phyloP scores from a whole-genome alignment of 2,113 vertebrate genomes.

The Chloropsis hardwickii region DNA sequence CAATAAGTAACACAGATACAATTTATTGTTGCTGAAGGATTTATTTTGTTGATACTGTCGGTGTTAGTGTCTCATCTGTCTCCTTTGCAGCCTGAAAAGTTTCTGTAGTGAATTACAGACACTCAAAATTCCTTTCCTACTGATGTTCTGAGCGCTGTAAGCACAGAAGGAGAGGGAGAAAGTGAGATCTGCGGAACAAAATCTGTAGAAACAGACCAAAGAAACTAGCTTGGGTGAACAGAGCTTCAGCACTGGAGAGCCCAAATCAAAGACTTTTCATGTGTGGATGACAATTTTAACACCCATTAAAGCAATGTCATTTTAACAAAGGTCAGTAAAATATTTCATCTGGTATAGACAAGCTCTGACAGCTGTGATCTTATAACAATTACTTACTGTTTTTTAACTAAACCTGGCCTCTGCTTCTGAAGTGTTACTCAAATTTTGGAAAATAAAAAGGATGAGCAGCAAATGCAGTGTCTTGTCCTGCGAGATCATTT shows the following conservation, averaged over 20 bases:
- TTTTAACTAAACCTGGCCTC: background rate
- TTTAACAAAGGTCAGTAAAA: background rate
- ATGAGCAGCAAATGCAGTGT: background rate
- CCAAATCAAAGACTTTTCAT: background rate
- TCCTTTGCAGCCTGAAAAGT: background rate
- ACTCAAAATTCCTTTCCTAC: background rate
- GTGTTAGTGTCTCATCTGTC: slow-evolving; percentile 18
- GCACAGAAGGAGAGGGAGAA: background rate
- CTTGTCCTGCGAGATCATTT: background rate
- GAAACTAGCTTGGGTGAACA: background rate
- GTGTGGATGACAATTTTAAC: background rate
- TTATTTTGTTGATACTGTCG: slow-evolving; percentile 35
- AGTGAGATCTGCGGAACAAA: background rate
- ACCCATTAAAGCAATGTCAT: background rate
- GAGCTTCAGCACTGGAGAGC: background rate
- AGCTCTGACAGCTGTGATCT: background rate
- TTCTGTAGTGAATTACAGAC: slow-evolving; percentile 21
- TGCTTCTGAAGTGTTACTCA: background rate
- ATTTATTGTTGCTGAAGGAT: slow-evolving; percentile 13
- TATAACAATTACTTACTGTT: background rate
- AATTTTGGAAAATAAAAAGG: background rate
- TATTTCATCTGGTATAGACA: background rate
- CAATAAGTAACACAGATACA: background rate
- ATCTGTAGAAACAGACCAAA: background rate
- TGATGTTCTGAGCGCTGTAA: background rate